A percentile compares a stretch with the other conserved stretches of the same genome.
Conservation (phyloP, 2,888 invertebrate genomes). For the Harmothoe impar region DNA sequence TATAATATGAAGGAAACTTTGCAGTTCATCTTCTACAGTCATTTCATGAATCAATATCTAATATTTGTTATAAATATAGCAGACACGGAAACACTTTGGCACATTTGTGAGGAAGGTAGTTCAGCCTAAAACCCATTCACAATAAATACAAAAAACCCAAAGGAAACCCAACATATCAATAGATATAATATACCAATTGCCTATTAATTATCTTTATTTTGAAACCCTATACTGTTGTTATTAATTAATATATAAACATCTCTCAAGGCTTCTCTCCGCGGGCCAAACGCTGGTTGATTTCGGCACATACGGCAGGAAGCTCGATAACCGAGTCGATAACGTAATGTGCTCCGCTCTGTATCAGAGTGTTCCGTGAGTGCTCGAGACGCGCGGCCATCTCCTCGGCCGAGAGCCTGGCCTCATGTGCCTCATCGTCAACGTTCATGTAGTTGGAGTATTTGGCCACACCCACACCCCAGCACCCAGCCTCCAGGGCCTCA, state of each 20-base stretch:
- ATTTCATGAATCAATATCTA: no score
- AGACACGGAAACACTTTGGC: no score
- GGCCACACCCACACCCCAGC: constrained; percentile 83
- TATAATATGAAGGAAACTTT: no score
- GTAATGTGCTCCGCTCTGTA: constrained; percentile 82
- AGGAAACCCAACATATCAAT: no score
- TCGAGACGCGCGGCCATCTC: constrained; percentile 76
- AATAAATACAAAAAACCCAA: no score
- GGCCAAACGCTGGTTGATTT: constrained; percentile 81
- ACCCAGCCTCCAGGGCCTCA: constrained; percentile 83
- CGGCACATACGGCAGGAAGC: constrained; percentile 80
- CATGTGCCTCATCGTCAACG: constrained; percentile 78
- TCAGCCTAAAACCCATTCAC: no score
- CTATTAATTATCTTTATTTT: neutral
- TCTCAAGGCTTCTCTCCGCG: constrained; percentile 79
- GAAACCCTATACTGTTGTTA: neutral
- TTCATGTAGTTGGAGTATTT: constrained; percentile 83
- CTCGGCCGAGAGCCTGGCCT: constrained; percentile 73
- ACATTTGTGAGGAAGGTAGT: no score
- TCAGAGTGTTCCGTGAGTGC: constrained; percentile 77
- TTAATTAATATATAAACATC: neutral
- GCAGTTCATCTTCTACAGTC: no score
- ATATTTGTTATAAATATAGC: no score
- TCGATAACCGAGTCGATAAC: constrained; percentile 82
- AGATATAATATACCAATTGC: no score